Evolutionary conservation across 2,113 vertebrate genomes (phyloP).

Genomic region (Chloropsis hardwickii): DNA sequence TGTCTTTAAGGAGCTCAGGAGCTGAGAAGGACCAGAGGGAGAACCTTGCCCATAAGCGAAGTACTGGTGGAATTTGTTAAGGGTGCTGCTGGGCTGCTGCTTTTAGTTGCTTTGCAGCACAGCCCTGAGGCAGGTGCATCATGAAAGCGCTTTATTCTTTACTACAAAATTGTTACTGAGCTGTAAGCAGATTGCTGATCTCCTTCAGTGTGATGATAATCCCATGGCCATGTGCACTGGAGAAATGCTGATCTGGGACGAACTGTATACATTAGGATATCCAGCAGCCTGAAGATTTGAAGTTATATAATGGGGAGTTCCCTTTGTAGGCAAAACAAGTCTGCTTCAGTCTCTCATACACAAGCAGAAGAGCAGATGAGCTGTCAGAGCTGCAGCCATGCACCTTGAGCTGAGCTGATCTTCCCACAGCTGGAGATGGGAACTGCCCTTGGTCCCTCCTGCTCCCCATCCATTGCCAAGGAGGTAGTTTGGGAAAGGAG

Average conservation of each 20-base stretch:
- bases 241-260: background rate
- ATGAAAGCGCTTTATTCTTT: background rate
- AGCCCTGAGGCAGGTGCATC: background rate
- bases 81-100: background rate
- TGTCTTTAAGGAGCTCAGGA: background rate
- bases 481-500: background rate
- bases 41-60: rapidly evolving
- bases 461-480: background rate
- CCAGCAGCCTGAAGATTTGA: background rate
- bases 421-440: background rate
- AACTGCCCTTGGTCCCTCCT: background rate
- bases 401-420: background rate
- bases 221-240: background rate
- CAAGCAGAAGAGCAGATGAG: background rate
- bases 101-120: background rate
- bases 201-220: background rate
- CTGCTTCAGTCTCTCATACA: rapidly evolving
- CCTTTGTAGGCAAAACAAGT: background rate
- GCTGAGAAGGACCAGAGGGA: background rate
- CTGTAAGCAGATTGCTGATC: background rate
- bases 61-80: background rate
- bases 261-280: background rate
- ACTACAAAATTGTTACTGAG: background rate
- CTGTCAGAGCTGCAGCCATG: background rate
- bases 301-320: background rate